Conservation (phyloP, 2,113 vertebrate species). For the Myxocyprinus asiaticus region DNA sequence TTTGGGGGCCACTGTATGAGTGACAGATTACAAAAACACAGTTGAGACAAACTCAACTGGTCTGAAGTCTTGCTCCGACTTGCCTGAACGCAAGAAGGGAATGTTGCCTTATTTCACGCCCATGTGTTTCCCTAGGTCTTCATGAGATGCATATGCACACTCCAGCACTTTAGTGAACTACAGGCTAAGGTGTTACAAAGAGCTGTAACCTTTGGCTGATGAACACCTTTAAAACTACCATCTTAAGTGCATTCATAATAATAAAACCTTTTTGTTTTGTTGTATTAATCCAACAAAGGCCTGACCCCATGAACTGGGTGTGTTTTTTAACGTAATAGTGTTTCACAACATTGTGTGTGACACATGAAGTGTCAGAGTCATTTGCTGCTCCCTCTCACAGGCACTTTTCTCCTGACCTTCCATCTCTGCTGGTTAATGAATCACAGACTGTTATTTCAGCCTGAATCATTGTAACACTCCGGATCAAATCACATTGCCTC, state of each 20-base stretch:
- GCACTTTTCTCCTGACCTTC: no score
- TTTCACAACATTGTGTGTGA: constrained; percentile 3
- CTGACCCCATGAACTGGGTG: constrained; percentile 14
- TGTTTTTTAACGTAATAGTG: background rate
- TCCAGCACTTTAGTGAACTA: background rate
- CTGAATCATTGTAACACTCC: background rate
- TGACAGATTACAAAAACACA: background rate
- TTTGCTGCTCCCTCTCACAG: background rate
- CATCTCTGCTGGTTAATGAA: background rate
- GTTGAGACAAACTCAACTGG: background rate
- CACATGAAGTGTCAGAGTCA: background rate
- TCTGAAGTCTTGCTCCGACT: constrained; percentile 19
- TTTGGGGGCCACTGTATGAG: background rate
- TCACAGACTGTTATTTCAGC: background rate
- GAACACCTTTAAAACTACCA: background rate
- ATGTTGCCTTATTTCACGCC: constrained; percentile 12
- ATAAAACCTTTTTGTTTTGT: constrained; percentile 12
- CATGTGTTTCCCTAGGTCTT: constrained; percentile 9
- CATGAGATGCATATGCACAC: background rate
- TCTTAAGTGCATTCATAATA: background rate
- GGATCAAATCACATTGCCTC: background rate
- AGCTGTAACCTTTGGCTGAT: background rate
- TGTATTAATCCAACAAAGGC: background rate
- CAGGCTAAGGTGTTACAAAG: background rate
- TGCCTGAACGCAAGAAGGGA: constrained; percentile 19